Evolutionary conservation across 2,113 vertebrate species (phyloP), one percentile per base, ranked within the genome.

Genomic region (Plecotus auritus): DNA sequence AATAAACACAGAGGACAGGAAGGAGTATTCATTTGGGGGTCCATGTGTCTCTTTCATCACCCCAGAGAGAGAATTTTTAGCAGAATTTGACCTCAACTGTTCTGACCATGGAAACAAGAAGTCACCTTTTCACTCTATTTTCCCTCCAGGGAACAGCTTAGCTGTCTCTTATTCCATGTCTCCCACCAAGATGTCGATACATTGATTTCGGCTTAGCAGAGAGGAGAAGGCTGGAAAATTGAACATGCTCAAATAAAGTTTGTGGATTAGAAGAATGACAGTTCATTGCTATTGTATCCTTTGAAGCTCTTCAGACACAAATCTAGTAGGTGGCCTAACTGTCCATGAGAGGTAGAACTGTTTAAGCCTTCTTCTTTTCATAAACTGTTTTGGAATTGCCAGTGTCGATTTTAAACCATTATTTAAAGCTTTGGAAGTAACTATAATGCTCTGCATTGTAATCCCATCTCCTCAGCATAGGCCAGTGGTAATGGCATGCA

Each of bases 161-260:
- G 40, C 30, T 81, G 49, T 47, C 69, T 92, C 73, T 94, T 54
- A 23, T 88, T 96, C 56, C 18, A 54, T 17, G 91, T 96, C 49
- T 95, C 78, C 93, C 73, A 85, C 82, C 14, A 85, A 95, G 95
- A 95, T 59, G 78, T 95, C 91, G 95, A 96, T 97, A 97, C 84
- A 93, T 94, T 94, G 94, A 97, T 97, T 96, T 96, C 91, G 96
- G 89, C 74, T 95, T 96, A 96, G 91, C 83, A 91, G 78, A 93
- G 74, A 96, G 70, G 66, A 94, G 86, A 94, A 81, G 59, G 37
- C 70, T 84, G 28, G 85, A 86, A 96, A 97, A 96, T n/a, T 95
- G 94, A 94, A 91, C 64, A 93, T 37, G 91, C 9, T 94, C 88
- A 91, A 86, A 72, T 76, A 83, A 91, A 93, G 86, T 74, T 18